phyloP scores from a whole-genome alignment of 2,113 vertebrate species.

The Panurus biarmicus region DNA sequence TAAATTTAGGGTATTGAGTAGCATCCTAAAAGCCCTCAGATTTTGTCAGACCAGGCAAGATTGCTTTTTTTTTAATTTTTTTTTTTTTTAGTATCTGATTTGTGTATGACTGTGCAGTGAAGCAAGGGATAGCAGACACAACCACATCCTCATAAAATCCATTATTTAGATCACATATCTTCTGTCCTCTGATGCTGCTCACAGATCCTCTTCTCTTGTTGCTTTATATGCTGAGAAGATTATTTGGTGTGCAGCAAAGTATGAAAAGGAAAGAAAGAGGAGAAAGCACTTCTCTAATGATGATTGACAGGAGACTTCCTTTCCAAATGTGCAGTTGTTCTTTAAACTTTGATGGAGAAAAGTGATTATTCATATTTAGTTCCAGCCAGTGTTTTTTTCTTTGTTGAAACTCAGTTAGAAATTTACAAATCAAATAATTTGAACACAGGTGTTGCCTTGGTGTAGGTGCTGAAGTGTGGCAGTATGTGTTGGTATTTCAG shows the following conservation, averaged over 20 bases:
- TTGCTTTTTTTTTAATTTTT: background rate
- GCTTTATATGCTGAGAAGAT: background rate
- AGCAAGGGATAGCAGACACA: background rate
- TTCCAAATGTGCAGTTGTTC: background rate
- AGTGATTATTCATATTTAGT: background rate
- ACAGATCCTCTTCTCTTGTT: background rate
- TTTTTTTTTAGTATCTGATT: background rate
- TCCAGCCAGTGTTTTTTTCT: background rate
- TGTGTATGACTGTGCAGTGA: background rate
- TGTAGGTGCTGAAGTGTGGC: background rate
- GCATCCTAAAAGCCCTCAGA: background rate
- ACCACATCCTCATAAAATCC: background rate
- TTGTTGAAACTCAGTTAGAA: background rate
- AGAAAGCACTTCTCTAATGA: background rate
- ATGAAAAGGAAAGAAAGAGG: background rate
- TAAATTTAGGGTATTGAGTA: background rate
- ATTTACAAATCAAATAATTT: background rate
- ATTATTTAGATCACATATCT: background rate
- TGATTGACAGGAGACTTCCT: slow-evolving; percentile 28
- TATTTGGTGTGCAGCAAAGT: background rate
- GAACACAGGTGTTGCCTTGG: background rate
- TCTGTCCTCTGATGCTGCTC: background rate
- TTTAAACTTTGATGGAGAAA: background rate
- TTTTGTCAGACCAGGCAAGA: background rate
- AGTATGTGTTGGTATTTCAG: background rate